Conservation (phyloP, 2,113 vertebrate genomes). For the Takifugu bimaculatus region DNA sequence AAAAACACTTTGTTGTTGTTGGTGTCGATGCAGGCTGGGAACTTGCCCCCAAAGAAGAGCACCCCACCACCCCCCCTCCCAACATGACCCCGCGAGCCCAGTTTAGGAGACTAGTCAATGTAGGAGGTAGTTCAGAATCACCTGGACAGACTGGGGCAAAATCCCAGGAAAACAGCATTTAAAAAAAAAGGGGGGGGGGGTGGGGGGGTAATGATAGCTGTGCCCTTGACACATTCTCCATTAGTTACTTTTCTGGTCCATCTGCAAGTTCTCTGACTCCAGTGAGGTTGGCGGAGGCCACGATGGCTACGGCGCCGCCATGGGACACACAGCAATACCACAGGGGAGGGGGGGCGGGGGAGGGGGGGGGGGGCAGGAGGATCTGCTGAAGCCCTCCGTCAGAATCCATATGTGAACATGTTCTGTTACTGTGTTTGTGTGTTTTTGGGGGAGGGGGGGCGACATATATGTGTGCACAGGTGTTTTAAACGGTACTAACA, state of each 20-base stretch:
- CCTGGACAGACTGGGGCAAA: constrained; percentile 41
- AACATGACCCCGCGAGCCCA: constrained; percentile 20
- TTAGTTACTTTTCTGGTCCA: constrained; percentile 32
- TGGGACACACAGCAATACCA: constrained; percentile 55
- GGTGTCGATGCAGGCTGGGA: constrained; percentile 28
- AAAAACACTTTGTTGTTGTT: constrained; percentile 9
- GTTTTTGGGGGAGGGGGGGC: background rate
- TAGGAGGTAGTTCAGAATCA: constrained; percentile 50
- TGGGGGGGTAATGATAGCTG: constrained; percentile 1
- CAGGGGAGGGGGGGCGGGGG: background rate
- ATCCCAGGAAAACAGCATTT: constrained; percentile 16
- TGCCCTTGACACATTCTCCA: constrained; percentile 44
- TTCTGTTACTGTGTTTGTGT: constrained; percentile 29
- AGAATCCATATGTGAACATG: constrained; percentile 30
- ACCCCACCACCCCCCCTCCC: constrained; percentile 14
- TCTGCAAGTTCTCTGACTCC: constrained; percentile 36
- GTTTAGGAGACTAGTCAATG: constrained; percentile 43
- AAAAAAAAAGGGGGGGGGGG: background rate
- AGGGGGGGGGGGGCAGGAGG: background rate
- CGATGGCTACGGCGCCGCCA: constrained; percentile 37
- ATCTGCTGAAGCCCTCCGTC: constrained; percentile 22
- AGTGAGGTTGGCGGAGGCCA: constrained; percentile 58
- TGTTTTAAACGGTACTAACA: constrained; percentile 39
- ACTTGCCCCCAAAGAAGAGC: constrained; percentile 10
- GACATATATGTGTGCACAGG: constrained; percentile 14